Base-by-base conservation (phyloP, 1,140 invertebrate genomes). In the Drosophila simulans region DNA sequence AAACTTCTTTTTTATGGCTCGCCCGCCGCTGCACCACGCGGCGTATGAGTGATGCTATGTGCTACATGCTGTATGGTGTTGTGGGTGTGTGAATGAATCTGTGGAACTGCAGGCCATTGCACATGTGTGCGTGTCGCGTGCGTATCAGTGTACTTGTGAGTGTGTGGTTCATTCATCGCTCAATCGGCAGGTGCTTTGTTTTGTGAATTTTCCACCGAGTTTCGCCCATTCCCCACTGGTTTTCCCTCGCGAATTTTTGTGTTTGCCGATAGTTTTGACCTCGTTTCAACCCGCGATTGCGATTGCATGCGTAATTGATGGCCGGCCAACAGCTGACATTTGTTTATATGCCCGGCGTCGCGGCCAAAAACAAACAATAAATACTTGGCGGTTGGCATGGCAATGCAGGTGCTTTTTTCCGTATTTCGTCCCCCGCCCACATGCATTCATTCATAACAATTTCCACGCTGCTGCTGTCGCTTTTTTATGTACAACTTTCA, bases 391-490 rank as follows among this genome's bases (percentile, higher is more conserved):
- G 81, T 80, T 73, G 82, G 59, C 73, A 59, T 64, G 69, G 59
- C 52, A 82, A 86, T 79, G 34, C 17, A 42, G 59, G 57, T 55
- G 59, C 0, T 17, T 52, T 35, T 52, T 52, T 45, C 62, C 39
- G 63, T 43, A 35, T 13, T 25, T 4, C 7, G 8, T 31, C 27
- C 27, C n/a, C 60, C 64, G 48, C 64, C 64, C 39, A 68, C 72
- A 83, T 80, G 80, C 80, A 89, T 89, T 89, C 84, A 89, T 89
- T 89, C 84, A 89, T 89, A 89, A 89, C 76, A 89, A 77, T 83
- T 78, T 83, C 51, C 17, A 40, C 31, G 17, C 7, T 42, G 37
- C 31, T 45, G 45, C 48, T 46, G 49, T 37, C 43, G 45, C 56
- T 55, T 54, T 65, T 51, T 58, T 74, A 81, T 58, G 86, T 79